Percentiles rank a stretch among this genome's conserved stretches.
Conservation (phyloP, 1,140 invertebrate genomes). For the Pachypeltis micranthus region DNA sequence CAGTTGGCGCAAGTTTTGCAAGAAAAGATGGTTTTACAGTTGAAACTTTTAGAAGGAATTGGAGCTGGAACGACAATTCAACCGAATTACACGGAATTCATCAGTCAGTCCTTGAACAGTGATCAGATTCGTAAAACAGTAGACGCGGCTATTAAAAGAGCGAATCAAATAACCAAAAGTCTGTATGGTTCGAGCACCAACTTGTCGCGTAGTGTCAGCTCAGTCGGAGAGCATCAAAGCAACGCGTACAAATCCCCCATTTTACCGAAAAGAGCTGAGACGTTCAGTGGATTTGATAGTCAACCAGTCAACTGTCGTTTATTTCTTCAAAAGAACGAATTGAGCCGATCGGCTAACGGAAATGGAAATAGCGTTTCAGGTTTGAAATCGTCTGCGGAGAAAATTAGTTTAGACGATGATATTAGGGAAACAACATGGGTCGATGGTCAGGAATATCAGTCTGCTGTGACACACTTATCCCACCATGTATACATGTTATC, state of each 20-base stretch:
- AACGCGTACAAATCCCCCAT: conserved; percentile 66
- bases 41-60: conserved; percentile 51
- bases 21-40: conserved; percentile 74
- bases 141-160: conserved; percentile 51
- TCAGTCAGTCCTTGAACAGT: conserved; percentile 46
- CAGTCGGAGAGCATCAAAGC: conserved; percentile 82
- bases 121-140: conserved; percentile 55
- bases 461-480: conserved; percentile 57
- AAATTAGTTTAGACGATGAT: neutral
- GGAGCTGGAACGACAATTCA: conserved; percentile 39
- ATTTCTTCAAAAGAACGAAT: neutral
- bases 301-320: neutral
- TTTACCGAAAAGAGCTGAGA: conserved; percentile 79
- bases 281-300: conserved; percentile 86
- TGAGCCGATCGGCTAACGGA: neutral
- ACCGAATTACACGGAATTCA: conserved; percentile 45
- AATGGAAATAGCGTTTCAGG: neutral
- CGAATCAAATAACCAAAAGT: conserved; percentile 57
- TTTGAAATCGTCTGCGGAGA: neutral
- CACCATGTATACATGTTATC: conserved; percentile 70
- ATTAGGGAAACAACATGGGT: neutral
- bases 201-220: conserved; percentile 76
- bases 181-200: conserved; percentile 56
- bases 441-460: conserved; percentile 48
- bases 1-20: conserved; percentile 73